Conservation (phyloP, 1,140 invertebrate species). For the Pogonognathellus flavescens region DNA sequence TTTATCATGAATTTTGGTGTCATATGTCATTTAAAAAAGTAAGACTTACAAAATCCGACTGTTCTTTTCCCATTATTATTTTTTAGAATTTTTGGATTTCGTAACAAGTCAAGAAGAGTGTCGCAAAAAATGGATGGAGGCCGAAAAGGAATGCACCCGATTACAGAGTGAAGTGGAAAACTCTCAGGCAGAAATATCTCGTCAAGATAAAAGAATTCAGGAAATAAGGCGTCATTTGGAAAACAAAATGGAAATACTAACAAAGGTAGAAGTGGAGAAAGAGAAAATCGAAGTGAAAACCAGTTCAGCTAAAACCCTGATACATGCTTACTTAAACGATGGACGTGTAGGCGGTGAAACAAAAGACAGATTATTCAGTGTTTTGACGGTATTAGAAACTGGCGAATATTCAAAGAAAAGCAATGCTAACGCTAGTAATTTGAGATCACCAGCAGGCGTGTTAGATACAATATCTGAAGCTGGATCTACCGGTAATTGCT, state of each 20-base stretch:
- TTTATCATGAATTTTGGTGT: neutral
- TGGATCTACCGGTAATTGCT: constrained; percentile 71
- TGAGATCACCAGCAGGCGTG: constrained; percentile 68
- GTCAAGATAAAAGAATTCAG: constrained; percentile 82
- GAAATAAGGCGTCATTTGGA: constrained; percentile 84
- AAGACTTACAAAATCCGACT: neutral
- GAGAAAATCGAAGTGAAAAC: constrained; percentile 73
- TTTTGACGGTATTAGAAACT: constrained; percentile 66
- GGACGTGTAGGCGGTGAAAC: constrained; percentile 76
- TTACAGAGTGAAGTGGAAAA: constrained; percentile 78
- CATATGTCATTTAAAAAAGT: neutral
- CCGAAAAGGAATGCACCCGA: constrained; percentile 78
- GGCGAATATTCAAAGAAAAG: constrained; percentile 68
- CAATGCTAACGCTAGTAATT: neutral
- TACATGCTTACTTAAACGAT: constrained; percentile 71
- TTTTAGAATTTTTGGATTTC: constrained; percentile 64
- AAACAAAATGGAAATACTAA: constrained; percentile 79
- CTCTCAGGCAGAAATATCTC: constrained; percentile 76
- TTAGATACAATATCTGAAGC: constrained; percentile 78
- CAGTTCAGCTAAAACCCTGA: constrained; percentile 52
- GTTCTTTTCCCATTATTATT: too few relatives aligned
- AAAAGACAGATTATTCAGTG: constrained; percentile 74
- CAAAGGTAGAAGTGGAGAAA: constrained; percentile 76
- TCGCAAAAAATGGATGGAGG: constrained; percentile 77
- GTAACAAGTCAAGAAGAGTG: constrained; percentile 76